These are phyloP conservation scores for Cyprinus carpio DNA, from an alignment of 2,113 vertebrate species.

Conservation along the genomic window DNA sequence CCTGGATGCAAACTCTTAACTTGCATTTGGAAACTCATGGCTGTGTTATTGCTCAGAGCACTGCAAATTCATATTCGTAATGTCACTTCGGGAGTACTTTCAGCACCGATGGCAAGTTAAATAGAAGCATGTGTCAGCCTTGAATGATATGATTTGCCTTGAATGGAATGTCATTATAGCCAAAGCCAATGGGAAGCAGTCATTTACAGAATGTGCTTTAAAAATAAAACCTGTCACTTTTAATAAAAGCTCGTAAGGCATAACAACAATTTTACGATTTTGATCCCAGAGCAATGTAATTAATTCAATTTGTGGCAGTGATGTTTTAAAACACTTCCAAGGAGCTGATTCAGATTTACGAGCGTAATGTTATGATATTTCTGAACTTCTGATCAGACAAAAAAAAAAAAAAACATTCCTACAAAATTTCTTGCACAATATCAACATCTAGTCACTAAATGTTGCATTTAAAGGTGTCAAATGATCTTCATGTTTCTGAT, in stretches of 20 bases:
- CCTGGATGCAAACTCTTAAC: not conserved
- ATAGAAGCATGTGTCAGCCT: slow-evolving; percentile 32
- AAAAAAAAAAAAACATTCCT: not conserved
- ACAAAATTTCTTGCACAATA: not conserved
- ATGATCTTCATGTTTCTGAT: not conserved
- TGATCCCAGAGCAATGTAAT: slow-evolving; percentile 8
- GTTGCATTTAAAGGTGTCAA: slow-evolving; percentile 12
- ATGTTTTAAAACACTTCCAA: not conserved
- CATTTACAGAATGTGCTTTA: slow-evolving; percentile 30
- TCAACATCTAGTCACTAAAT: not conserved
- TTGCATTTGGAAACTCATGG: slow-evolving; percentile 14
- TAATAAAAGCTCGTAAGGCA: not conserved
- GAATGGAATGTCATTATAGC: slow-evolving; percentile 29
- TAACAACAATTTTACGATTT: not conserved
- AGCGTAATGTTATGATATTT: not conserved
- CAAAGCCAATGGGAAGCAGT: slow-evolving; percentile 30
- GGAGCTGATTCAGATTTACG: not conserved
- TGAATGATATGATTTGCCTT: slow-evolving; percentile 27
- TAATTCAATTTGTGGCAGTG: not conserved
- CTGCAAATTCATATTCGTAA: slow-evolving; percentile 4
- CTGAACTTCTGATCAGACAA: not conserved
- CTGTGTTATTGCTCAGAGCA: not conserved
- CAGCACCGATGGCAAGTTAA: not conserved
- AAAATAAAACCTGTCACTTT: slow-evolving; percentile 11
- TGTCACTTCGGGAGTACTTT: not conserved